These are phyloP conservation scores for Psittacula echo DNA, from an alignment of 2,797 vertebrate species.

Conservation along the genomic window DNA sequence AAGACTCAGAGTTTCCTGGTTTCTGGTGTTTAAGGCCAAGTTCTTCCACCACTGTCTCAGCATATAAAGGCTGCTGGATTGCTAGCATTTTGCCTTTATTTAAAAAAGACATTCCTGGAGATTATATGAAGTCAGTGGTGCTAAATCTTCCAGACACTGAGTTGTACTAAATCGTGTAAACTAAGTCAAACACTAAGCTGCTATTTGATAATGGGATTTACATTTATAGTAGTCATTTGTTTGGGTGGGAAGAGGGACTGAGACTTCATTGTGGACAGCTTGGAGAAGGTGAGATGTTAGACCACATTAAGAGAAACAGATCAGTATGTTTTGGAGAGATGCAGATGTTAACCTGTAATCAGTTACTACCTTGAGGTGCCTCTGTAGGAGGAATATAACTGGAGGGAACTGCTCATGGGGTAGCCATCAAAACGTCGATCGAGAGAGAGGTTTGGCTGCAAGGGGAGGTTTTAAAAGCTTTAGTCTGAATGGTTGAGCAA, in stretches of 20 bases:
- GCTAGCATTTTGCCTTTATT: not conserved
- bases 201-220: not conserved
- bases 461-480: not conserved
- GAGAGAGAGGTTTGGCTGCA: not conserved
- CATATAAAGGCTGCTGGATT: not conserved
- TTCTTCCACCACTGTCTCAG: not conserved
- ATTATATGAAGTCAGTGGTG: not conserved
- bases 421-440: not conserved
- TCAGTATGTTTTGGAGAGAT: not conserved
- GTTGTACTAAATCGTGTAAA: not conserved
- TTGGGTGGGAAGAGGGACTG: not conserved
- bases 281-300: not conserved
- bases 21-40: not conserved
- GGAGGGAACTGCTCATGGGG: not conserved
- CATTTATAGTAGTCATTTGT: not conserved
- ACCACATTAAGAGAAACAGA: not conserved
- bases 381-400: not conserved
- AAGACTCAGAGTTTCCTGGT: not conserved
- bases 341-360: slow-evolving; percentile 10
- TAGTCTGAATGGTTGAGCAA: not conserved
- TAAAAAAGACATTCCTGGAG: not conserved
- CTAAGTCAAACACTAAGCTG: not conserved
- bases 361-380: not conserved
- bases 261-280: not conserved
- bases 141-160: not conserved